Conservation (phyloP, 2,797 vertebrate species). For the Pantherophis alleghaniensis region DNA sequence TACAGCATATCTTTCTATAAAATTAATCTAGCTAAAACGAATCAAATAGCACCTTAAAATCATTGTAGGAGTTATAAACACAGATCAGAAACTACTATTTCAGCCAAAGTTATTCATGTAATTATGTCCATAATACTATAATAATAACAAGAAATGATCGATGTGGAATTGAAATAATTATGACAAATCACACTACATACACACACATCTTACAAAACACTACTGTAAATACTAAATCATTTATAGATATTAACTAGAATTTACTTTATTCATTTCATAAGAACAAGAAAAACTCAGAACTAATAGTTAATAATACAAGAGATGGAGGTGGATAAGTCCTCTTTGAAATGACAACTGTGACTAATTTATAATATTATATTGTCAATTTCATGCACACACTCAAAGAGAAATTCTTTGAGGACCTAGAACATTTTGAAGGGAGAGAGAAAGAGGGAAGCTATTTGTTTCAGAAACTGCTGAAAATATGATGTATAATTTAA, state of each 20-base stretch:
- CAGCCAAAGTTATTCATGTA: not conserved
- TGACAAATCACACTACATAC: not conserved
- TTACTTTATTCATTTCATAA: not conserved
- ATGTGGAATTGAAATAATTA: not conserved
- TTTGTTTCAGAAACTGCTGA: not conserved
- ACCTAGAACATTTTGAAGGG: not conserved
- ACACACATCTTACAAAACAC: not conserved
- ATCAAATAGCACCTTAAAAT: not conserved
- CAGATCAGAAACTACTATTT: not conserved
- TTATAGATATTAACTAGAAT: not conserved
- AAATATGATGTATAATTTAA: not conserved
- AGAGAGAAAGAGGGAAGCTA: not conserved
- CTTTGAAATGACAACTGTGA: not conserved
- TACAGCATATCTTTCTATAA: not conserved
- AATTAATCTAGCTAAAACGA: not conserved
- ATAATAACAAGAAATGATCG: not conserved
- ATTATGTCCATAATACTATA: not conserved
- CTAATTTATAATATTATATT: not conserved
- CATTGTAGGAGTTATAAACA: not conserved
- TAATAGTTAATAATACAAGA: not conserved
- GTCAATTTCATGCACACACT: not conserved
- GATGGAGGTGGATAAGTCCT: not conserved
- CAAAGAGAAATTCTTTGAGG: not conserved
- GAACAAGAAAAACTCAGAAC: not conserved
- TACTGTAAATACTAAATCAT: not conserved